phyloP scores from a whole-genome alignment of 2,113 vertebrate genomes.

The Notiomystis cincta region DNA sequence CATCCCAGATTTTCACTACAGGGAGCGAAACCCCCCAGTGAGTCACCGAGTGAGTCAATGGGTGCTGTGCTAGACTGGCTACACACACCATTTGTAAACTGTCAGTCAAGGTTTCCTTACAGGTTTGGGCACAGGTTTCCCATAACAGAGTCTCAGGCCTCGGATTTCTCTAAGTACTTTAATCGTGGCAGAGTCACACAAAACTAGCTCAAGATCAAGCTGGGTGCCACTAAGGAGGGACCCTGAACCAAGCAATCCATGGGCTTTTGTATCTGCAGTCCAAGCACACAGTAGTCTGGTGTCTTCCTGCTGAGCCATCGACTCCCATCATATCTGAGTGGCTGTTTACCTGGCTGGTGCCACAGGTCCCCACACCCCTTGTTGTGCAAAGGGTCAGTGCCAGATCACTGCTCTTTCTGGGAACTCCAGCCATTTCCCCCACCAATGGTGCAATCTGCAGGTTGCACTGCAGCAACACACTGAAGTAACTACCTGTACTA shows the following conservation, averaged over 20 bases:
- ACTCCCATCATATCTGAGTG: not conserved
- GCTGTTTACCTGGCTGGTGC: not conserved
- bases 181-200: not conserved
- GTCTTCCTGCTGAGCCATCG: not conserved
- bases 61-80: no score
- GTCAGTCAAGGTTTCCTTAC: not conserved
- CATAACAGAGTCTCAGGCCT: not conserved
- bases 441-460: fast-evolving
- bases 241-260: fast-evolving
- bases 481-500: not conserved
- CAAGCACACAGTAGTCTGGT: fast-evolving
- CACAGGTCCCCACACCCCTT: not conserved
- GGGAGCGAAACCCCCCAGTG: not conserved
- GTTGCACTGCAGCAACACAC: not conserved
- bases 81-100: not conserved
- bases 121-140: not conserved
- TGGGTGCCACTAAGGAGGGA: not conserved
- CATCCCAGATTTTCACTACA: not conserved
- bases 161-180: not conserved
- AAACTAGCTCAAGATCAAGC: not conserved
- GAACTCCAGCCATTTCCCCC: not conserved
- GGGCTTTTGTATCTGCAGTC: fast-evolving
- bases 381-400: not conserved
- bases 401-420: not conserved
- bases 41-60: not conserved